Evolutionary conservation across 1,140 invertebrate species (phyloP).

Genomic region (Caerostris darwini): DNA sequence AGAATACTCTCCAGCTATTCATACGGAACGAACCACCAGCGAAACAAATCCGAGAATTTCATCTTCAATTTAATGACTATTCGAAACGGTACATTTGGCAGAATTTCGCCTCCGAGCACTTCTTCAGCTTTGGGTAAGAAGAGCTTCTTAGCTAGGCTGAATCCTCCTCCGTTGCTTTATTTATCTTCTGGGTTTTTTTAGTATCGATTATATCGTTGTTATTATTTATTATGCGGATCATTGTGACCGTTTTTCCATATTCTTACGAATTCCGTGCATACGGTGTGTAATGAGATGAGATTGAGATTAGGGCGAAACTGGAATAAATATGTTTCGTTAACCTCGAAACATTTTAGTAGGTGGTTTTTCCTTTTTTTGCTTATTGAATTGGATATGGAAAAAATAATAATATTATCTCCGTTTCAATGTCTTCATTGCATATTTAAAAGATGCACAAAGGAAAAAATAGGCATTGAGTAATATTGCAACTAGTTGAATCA

Average conservation of each 20-base stretch:
- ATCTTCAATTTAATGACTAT: not conserved
- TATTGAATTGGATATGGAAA: not conserved
- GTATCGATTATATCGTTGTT: not conserved
- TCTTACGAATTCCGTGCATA: not conserved
- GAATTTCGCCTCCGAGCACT: slow-evolving; percentile 17
- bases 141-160: not conserved
- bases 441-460: no score
- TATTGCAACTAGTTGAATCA: no score
- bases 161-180: not conserved
- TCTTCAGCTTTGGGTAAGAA: not conserved
- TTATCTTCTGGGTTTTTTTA: not conserved
- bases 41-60: not conserved
- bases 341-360: not conserved
- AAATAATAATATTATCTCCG: no score
- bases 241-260: slow-evolving; percentile 1
- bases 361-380: not conserved
- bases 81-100: slow-evolving; percentile 59
- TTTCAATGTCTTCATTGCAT: no score
- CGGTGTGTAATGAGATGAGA: slow-evolving; percentile 3
- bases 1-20: not conserved
- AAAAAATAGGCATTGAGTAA: no score
- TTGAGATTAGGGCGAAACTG: slow-evolving; percentile 16
- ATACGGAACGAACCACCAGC: slow-evolving; percentile 31
- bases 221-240: slow-evolving; percentile 16
- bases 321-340: slow-evolving; percentile 37